phyloP scores from a whole-genome alignment of 2,888 invertebrate genomes.

The Hypselothyrea guttata region DNA sequence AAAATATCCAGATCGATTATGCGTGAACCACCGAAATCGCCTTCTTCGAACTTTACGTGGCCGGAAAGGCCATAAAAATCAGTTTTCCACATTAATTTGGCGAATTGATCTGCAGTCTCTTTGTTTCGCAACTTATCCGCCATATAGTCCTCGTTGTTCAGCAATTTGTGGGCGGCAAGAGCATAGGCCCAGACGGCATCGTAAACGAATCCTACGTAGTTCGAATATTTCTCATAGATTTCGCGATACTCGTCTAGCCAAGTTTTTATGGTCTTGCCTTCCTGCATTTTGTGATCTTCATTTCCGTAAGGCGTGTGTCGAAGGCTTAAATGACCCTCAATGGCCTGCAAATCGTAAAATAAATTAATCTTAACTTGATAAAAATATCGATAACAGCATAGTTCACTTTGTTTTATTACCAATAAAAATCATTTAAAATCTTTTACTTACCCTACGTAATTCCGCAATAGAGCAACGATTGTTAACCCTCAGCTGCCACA shows the following conservation, averaged over 20 bases:
- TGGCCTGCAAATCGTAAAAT: conserved; percentile 83
- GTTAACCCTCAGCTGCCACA: conserved; percentile 82
- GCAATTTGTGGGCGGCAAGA: conserved; percentile 86
- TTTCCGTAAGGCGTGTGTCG: conserved; percentile 86
- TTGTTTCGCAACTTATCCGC: conserved; percentile 59
- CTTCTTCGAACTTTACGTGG: conserved; percentile 86
- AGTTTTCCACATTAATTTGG: conserved; percentile 85
- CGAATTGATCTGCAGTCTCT: conserved; percentile 82
- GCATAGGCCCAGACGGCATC: conserved; percentile 93
- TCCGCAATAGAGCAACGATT: conserved; percentile 85
- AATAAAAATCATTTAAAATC: too few species aligned
- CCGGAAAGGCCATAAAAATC: conserved; percentile 90
- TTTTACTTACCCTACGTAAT: conserved; percentile 83
- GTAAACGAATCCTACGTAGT: conserved; percentile 90
- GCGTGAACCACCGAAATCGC: conserved; percentile 84
- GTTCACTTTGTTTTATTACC: too few species aligned
- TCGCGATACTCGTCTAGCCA: conserved; percentile 82
- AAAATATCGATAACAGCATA: not conserved
- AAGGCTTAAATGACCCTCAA: conserved; percentile 88
- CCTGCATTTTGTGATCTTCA: conserved; percentile 84
- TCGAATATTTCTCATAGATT: conserved; percentile 80
- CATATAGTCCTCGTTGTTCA: conserved; percentile 82
- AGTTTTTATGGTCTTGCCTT: conserved; percentile 85
- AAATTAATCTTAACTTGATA: too few species aligned
- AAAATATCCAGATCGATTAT: conserved; percentile 85